A percentile compares a stretch with the other conserved stretches of the same genome.
Conservation (phyloP, 2,113 vertebrate species). For the Chaenogobius annularis region DNA sequence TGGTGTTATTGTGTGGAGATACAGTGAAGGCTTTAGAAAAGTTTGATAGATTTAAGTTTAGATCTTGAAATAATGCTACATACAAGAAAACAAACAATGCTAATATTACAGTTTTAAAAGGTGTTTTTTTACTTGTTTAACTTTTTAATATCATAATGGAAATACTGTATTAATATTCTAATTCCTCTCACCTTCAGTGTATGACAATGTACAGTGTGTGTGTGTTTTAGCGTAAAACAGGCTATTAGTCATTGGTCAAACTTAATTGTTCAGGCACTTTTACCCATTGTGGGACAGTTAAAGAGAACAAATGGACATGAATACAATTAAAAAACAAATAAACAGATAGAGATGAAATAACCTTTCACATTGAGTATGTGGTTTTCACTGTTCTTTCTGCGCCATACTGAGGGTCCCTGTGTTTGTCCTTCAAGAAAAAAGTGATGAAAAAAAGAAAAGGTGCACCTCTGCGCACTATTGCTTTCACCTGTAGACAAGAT, state of each 20-base stretch:
- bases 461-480: conserved; percentile 44
- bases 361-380: conserved; percentile 18
- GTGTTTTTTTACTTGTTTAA: background rate
- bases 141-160: background rate
- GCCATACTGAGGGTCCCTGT: conserved; percentile 11
- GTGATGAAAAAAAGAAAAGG: conserved; percentile 4
- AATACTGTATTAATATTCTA: background rate
- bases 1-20: background rate
- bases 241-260: conserved; percentile 49
- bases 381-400: conserved; percentile 2
- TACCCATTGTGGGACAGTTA: background rate
- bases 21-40: no score
- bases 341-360: background rate
- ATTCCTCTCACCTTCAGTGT: background rate
- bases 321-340: background rate
- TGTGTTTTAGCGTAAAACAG: conserved; percentile 43
- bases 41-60: background rate
- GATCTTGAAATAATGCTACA: background rate
- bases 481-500: conserved; percentile 36
- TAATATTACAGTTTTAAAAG: background rate
- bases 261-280: conserved; percentile 72
- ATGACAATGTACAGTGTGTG: background rate
- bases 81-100: background rate
- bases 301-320: background rate
- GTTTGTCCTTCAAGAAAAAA: background rate